Base-by-base conservation (phyloP, 2,797 vertebrate species). In the Neostethus bicornis region DNA sequence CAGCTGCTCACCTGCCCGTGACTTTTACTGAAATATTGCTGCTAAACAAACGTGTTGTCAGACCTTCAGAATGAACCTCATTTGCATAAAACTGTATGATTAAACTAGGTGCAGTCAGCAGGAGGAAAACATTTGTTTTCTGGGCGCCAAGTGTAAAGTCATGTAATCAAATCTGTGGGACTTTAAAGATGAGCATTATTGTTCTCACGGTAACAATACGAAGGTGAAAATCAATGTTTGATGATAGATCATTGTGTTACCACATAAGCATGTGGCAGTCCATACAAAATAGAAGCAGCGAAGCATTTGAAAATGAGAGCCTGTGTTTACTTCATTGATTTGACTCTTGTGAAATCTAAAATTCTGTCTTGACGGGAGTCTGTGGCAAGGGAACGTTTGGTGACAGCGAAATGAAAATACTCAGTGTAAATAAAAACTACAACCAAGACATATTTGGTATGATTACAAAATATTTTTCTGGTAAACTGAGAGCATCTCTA, bases 11-110 rank as follows among this genome's bases (percentile, higher is more conserved):
- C 49, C 57, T 62, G 62, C 49, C 45, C 44, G 23, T 21, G n/a
- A 65, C 32, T 62, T 66, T 61, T 55, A 54, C 42, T 63, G 39
- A 75, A 66, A 65, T 48, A 43, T 28, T 61, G 34, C 43, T 61
- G 48, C 57, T 24, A 52, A 77, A 68, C 59, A 56, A 80, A 82
- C 48, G 63, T 56, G 67, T 37, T 67, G 59, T 51, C 54, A 68
- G 65, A 78, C 72, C 73, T 80, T 73, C 54, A 78, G 10, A 25
- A 14, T 52, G 60, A 79, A 70, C 64, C 26, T 44, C 0, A 70
- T 84, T 84, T 78, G 68, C 70, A 84, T 78, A 73, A 76, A 82
- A 74, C 63, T 73, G 67, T 71, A 66, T 59, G 63, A 83, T 81
- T 80, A 79, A 57, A 78, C 31, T 39, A 50, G 42, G 56, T 57